A percentile compares a stretch with the other conserved stretches of the same genome.
phyloP scores from a whole-genome alignment of 2,888 invertebrate genomes.

The Nomada lathburiana region DNA sequence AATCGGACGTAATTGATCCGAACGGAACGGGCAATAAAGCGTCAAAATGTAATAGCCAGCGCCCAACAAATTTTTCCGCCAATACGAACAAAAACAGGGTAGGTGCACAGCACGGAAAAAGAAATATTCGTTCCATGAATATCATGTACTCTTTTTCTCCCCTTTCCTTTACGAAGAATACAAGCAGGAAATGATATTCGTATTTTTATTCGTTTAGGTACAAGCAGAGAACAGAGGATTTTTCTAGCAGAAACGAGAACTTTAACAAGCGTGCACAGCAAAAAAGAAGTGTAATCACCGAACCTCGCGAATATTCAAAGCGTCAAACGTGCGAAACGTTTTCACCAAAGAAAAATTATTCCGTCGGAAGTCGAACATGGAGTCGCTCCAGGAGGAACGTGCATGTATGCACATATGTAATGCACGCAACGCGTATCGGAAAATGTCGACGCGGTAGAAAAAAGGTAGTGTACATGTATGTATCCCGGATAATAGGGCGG shows the following conservation, averaged over 20 bases:
- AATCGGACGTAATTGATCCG: not conserved
- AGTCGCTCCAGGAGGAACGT: not conserved
- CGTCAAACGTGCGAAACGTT: constrained; percentile 22
- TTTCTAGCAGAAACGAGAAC: not conserved
- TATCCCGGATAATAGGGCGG: constrained; percentile 51
- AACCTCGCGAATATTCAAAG: constrained; percentile 24
- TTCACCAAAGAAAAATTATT: constrained; percentile 17
- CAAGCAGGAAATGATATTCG: not conserved
- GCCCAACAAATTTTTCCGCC: not conserved
- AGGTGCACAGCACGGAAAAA: too few species aligned
- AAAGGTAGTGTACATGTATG: not conserved
- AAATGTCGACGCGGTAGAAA: constrained; percentile 55
- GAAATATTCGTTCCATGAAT: not conserved
- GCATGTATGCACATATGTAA: constrained; percentile 27
- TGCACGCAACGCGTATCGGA: constrained; percentile 37
- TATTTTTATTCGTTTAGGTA: not conserved
- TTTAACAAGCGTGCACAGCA: not conserved
- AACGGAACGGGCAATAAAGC: not conserved
- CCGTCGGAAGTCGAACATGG: constrained; percentile 2
- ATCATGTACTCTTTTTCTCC: too few species aligned
- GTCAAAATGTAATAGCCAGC: not conserved
- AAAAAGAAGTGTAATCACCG: constrained; percentile 12
- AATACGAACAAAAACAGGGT: not conserved
- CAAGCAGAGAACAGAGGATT: not conserved
- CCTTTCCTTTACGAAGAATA: not conserved